These are phyloP conservation scores for Gallinago jamesoni DNA, from an alignment of 2,113 vertebrate genomes.

Conservation along the genomic window DNA sequence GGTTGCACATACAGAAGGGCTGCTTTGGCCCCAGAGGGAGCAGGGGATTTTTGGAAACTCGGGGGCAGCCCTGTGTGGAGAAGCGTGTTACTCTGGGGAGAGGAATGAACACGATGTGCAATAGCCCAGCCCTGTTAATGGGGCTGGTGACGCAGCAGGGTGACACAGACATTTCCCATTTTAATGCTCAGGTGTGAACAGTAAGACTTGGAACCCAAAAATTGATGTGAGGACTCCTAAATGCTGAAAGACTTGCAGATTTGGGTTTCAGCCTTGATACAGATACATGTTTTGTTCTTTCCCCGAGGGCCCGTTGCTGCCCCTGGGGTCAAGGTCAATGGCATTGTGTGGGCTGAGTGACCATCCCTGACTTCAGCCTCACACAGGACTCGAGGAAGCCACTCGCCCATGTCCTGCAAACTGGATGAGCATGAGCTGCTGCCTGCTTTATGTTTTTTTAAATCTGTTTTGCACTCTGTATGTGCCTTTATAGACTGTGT, in stretches of 20 bases:
- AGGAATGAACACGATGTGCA: rapidly evolving
- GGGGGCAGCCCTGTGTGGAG: background rate
- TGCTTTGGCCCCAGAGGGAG: background rate
- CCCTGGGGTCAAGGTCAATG: background rate
- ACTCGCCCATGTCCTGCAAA: background rate
- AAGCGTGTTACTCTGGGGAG: background rate
- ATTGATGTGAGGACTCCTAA: background rate
- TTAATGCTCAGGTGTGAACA: background rate
- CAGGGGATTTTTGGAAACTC: background rate
- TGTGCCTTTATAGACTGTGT: background rate
- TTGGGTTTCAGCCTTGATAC: background rate
- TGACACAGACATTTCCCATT: background rate
- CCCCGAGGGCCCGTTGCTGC: rapidly evolving
- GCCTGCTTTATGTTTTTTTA: background rate
- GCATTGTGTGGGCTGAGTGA: background rate
- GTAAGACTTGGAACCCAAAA: background rate
- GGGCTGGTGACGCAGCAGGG: rapidly evolving
- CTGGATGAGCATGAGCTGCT: background rate
- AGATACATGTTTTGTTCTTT: background rate
- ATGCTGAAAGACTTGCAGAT: background rate
- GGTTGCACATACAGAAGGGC: rapidly evolving
- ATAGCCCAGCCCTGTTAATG: rapidly evolving
- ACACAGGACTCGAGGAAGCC: rapidly evolving
- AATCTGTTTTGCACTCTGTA: background rate
- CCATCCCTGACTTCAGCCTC: background rate